These are phyloP conservation scores for Bactericera cockerelli DNA, from an alignment of 1,140 invertebrate species.

Conservation along the genomic window DNA sequence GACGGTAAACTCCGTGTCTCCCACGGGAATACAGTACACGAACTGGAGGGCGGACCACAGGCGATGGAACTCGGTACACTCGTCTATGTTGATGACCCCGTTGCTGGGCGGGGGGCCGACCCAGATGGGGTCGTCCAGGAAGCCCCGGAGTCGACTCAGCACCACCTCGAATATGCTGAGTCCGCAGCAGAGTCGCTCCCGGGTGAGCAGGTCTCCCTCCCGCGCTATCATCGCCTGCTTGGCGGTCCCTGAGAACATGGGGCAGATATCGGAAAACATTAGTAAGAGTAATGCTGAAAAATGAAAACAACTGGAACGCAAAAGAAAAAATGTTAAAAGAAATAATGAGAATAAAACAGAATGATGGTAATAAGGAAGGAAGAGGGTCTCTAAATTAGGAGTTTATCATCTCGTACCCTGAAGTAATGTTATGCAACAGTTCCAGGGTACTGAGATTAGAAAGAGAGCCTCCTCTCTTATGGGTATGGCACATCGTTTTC, in stretches of 20 bases:
- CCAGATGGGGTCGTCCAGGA: conserved; percentile 80
- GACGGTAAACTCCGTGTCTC: conserved; percentile 92
- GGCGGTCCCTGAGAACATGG: background rate
- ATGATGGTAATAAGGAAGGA: no score
- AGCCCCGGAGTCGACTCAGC: conserved; percentile 67
- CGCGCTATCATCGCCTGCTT: conserved; percentile 80
- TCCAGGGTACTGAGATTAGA: no score
- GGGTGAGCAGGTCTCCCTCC: conserved; percentile 89
- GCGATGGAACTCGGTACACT: conserved; percentile 93
- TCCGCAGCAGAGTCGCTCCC: conserved; percentile 95
- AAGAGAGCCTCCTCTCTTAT: no score
- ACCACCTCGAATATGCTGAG: conserved; percentile 95
- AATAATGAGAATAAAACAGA: no score
- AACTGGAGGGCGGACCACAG: conserved; percentile 98
- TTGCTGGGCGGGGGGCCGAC: conserved; percentile 74
- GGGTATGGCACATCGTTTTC: no score
- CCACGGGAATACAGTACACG: conserved; percentile 92
- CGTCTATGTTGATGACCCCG: conserved; percentile 90
- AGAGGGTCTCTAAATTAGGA: no score
- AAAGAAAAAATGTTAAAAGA: no score
- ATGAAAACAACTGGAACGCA: no score
- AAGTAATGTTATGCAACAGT: no score
- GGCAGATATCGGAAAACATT: conserved; percentile 26
- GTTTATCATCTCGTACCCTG: no score
- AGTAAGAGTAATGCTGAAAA: background rate